Base-by-base conservation (phyloP, 1,140 invertebrate genomes). In the Stegodyphus dumicola region DNA sequence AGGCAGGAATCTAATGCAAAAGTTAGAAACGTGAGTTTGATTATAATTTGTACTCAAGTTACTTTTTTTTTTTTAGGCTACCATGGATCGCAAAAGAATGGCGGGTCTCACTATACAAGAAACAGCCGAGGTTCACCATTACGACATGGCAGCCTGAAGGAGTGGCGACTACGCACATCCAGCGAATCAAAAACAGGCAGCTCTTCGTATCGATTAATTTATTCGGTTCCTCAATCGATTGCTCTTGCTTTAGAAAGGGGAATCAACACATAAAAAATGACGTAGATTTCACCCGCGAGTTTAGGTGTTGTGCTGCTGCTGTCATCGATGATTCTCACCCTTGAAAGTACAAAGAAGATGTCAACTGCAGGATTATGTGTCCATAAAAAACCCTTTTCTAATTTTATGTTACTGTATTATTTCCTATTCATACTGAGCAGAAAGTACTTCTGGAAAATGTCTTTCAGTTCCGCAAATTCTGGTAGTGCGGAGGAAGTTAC, bases 131-230 rank as follows among this genome's bases (percentile, higher is more conserved):
- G 85, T 86, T 11, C 85, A 86, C 71, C 85, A 86, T 54, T 86
- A 86, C 71, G 85, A 86, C 77, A 86, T 86, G 85, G 85, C 85
- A 76, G 85, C 85, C 52, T 86, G 77, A 80, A 73, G 78, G 54
- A 81, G 77, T 80, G 77, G 77, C 77, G 9, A 78, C 15, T 10
- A 7, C 10, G 48, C 67, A 69, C 65, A 2, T 69, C 69, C 54
- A 60, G 69, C 67, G 67, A 56, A 60, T 71, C 78, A 73, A 73
- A 71, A 49, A 69, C 11, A 71, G 33, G 77, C 77, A 79, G 77
- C 77, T 79, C 77, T 73, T 70, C 52, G 56, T 79, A 79, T 79
- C 77, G 77, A 79, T 79, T 79, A 33, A 70, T 79, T 79, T 79
- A 79, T 79, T 70, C 53, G 77, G 77, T 79, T 79, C 77, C 65